These are phyloP conservation scores for Gastracanthus pulcherrimus DNA, from an alignment of 2,888 invertebrate genomes.

Conservation along the genomic window DNA sequence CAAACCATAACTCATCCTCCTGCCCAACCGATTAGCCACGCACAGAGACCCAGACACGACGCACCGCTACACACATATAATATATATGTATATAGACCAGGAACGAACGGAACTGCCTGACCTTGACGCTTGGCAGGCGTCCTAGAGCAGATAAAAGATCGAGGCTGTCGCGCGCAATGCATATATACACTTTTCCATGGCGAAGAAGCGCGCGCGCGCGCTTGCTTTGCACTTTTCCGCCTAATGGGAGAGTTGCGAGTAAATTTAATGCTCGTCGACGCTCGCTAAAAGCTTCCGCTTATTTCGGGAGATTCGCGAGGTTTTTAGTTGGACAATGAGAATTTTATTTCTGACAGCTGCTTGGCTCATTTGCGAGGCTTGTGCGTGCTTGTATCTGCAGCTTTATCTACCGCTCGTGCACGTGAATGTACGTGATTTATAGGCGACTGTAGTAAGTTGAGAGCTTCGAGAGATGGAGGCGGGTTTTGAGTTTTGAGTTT, in stretches of 20 bases:
- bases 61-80: too few relatives aligned
- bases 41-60: too few relatives aligned
- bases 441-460: too few relatives aligned
- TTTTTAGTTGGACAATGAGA: neutral
- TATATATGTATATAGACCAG: too few relatives aligned
- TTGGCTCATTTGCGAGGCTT: neutral
- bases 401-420: neutral
- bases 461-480: too few relatives aligned
- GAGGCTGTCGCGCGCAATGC: neutral
- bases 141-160: conserved; percentile 30
- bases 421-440: too few relatives aligned
- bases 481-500: too few relatives aligned
- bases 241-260: too few relatives aligned
- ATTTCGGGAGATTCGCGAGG: neutral
- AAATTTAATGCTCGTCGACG: neutral
- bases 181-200: neutral
- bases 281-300: neutral
- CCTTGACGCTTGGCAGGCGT: conserved; percentile 30
- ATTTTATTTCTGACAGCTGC: neutral
- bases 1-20: too few relatives aligned
- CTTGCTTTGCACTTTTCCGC: neutral
- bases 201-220: too few relatives aligned
- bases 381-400: neutral
- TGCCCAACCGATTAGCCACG: neutral
- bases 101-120: neutral